phyloP scores from a whole-genome alignment of 2,113 vertebrate species.

The Ploceus nigricollis region DNA sequence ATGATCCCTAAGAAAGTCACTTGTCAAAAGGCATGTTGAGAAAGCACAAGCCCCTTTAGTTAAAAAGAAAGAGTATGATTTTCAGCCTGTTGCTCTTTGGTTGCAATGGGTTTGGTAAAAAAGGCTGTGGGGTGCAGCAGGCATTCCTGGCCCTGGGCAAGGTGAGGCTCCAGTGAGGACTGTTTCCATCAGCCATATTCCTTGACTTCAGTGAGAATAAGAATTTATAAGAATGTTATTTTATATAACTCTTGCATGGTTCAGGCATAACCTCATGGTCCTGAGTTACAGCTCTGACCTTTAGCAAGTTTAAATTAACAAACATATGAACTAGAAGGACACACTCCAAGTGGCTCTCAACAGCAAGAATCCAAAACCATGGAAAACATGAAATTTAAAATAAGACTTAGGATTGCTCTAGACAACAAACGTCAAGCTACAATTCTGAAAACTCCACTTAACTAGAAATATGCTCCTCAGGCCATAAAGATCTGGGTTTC shows the following conservation, averaged over 20 bases:
- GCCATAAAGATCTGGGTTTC: neutral
- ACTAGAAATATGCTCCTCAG: neutral
- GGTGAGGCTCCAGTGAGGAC: neutral
- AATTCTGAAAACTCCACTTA: neutral
- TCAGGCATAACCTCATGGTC: neutral
- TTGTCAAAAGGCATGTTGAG: neutral
- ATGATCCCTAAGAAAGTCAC: neutral
- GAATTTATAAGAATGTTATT: neutral
- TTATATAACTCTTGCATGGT: neutral
- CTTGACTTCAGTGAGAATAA: neutral
- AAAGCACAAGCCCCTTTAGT: neutral
- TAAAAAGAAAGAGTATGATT: neutral
- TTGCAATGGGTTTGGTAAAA: neutral
- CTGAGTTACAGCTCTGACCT: neutral
- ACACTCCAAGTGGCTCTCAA: neutral
- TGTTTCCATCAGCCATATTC: fast-evolving
- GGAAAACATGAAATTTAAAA: neutral
- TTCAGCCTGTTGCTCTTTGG: neutral
- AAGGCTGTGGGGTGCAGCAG: neutral
- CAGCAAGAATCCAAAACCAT: fast-evolving
- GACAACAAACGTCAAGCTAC: neutral
- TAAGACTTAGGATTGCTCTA: neutral
- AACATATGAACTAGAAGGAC: neutral
- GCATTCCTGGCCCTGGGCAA: neutral
- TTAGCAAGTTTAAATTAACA: neutral